Percentiles rank a stretch among this genome's conserved stretches.
These are phyloP conservation scores for Petrolisthes manimaculis DNA, from an alignment of 2,888 invertebrate genomes.

Conservation along the genomic window DNA sequence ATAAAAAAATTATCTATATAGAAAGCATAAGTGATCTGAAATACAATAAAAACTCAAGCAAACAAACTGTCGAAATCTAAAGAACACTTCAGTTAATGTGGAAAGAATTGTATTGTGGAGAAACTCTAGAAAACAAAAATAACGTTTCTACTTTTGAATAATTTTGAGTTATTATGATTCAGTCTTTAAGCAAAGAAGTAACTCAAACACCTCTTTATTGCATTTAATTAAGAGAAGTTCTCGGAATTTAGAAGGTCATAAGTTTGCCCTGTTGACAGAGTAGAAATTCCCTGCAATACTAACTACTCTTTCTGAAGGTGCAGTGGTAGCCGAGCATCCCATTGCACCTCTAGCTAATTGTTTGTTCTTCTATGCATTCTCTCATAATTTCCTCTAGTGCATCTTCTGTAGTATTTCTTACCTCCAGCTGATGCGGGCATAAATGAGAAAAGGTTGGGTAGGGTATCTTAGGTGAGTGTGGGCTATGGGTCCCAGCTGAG, in stretches of 20 bases:
- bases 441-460: conserved; percentile 12
- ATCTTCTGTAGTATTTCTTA: conserved; percentile 5
- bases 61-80: too few species aligned
- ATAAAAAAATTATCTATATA: too few species aligned
- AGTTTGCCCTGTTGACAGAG: conserved; percentile 20
- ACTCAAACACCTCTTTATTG: neutral
- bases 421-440: conserved; percentile 11
- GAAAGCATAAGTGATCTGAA: too few species aligned
- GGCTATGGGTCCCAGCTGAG: neutral
- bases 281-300: conserved; percentile 29
- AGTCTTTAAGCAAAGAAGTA: neutral
- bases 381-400: conserved; percentile 10
- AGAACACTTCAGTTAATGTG: too few species aligned
- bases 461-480: conserved; percentile 19
- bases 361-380: neutral
- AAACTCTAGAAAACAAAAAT: too few species aligned
- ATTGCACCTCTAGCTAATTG: conserved; percentile 14
- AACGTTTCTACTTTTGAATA: too few species aligned
- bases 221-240: conserved; percentile 24
- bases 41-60: too few species aligned
- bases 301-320: conserved; percentile 22
- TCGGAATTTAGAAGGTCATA: conserved; percentile 18
- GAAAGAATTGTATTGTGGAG: too few species aligned
- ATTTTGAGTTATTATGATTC: too few species aligned
- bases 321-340: conserved; percentile 20